A percentile compares a stretch with the other conserved stretches of the same genome.
Evolutionary conservation across 2,113 vertebrate species (phyloP).

Genomic region (Piaya cayana): DNA sequence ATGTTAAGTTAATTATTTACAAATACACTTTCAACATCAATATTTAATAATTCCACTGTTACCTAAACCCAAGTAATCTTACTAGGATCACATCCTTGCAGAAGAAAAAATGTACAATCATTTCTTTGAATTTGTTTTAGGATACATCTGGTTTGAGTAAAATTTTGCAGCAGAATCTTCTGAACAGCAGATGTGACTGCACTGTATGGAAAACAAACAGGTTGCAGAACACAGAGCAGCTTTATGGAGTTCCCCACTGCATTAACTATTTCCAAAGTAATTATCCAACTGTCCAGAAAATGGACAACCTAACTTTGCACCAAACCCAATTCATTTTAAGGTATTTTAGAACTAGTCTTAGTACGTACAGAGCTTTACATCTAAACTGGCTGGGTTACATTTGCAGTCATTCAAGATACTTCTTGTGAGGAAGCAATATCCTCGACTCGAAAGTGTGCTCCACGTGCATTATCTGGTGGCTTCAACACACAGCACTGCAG

Average conservation of each 20-base stretch:
- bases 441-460: neutral
- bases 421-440: neutral
- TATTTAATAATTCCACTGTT: slow-evolving; percentile 11
- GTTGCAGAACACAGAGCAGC: neutral
- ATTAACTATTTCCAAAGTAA: neutral
- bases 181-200: neutral
- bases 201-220: neutral
- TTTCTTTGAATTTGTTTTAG: neutral
- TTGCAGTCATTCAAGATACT: neutral
- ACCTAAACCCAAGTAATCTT: neutral
- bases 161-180: neutral
- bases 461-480: neutral
- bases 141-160: neutral
- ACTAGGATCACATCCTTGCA: neutral
- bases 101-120: neutral
- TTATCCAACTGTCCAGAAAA: neutral
- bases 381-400: neutral
- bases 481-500: neutral
- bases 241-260: neutral
- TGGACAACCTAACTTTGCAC: neutral
- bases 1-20: slow-evolving; percentile 41
- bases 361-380: neutral
- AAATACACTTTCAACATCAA: slow-evolving; percentile 32
- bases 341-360: neutral
- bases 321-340: neutral